Conservation (phyloP, 2,113 vertebrate species). For the Dicrurus megarhynchus region DNA sequence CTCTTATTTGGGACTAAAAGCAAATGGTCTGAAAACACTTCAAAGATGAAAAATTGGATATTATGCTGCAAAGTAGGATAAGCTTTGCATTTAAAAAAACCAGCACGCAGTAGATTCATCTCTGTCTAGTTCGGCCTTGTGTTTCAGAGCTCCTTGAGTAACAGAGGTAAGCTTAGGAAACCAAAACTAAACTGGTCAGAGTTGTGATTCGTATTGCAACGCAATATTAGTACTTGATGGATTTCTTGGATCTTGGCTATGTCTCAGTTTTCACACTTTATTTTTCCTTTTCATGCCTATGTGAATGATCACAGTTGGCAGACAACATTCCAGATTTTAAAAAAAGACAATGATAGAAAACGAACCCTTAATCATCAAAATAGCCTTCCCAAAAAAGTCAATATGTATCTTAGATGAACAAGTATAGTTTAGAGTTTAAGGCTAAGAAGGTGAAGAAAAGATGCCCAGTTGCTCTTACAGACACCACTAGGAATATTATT, state of each 20-base stretch:
- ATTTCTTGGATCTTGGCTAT: neutral
- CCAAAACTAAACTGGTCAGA: neutral
- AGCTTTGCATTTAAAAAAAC: neutral
- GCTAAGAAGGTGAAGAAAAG: neutral
- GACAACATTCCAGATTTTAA: neutral
- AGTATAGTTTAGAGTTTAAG: neutral
- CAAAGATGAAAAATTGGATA: neutral
- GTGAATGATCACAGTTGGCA: neutral
- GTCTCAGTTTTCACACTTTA: neutral
- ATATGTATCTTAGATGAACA: neutral
- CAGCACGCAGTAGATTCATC: rapidly evolving
- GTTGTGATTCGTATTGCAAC: rapidly evolving
- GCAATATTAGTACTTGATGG: neutral
- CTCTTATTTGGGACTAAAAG: neutral
- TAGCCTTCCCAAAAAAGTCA: neutral
- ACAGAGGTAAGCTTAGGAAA: neutral
- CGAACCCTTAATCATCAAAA: neutral
- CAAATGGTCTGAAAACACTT: neutral
- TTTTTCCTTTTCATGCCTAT: neutral
- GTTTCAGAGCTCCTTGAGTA: neutral
- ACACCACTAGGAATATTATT: conserved; percentile 11
- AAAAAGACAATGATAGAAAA: neutral
- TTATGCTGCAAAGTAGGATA: neutral
- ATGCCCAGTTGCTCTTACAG: neutral
- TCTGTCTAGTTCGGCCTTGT: neutral